Conservation (phyloP, 2,888 invertebrate genomes). For the Apamea crenata region DNA sequence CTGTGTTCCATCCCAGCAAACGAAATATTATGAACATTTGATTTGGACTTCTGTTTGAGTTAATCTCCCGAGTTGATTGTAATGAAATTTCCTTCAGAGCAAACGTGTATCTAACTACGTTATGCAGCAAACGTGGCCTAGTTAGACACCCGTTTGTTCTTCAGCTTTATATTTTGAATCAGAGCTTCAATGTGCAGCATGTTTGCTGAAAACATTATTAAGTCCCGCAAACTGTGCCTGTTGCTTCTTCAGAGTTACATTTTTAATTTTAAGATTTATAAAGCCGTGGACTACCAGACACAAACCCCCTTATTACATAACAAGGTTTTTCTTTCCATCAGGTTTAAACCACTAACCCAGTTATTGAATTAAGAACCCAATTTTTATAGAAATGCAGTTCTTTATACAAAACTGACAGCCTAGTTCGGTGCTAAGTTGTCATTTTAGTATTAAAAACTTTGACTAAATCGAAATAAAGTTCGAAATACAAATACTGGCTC, state of each 20-base stretch:
- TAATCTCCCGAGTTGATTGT: slow-evolving; percentile 65
- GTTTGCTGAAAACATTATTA: slow-evolving; percentile 27
- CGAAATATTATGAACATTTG: slow-evolving; percentile 57
- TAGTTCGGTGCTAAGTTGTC: no score
- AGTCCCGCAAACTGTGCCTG: slow-evolving; percentile 9
- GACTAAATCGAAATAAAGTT: no score
- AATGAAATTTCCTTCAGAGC: slow-evolving; percentile 64
- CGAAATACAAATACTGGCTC: no score
- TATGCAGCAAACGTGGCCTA: slow-evolving; percentile 63
- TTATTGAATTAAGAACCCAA: no score
- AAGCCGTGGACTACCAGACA: background rate
- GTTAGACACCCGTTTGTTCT: slow-evolving; percentile 56
- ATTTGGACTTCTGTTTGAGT: slow-evolving; percentile 65
- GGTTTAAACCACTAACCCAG: no score
- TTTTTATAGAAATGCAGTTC: no score
- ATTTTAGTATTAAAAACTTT: no score
- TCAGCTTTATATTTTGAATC: slow-evolving; percentile 50
- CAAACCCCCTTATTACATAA: no score
- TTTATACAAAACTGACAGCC: no score
- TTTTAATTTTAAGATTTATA: background rate
- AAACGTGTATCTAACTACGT: slow-evolving; percentile 68
- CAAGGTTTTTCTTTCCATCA: no score
- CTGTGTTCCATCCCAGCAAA: slow-evolving; percentile 19
- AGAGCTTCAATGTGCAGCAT: slow-evolving; percentile 30
- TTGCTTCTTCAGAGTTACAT: slow-evolving; percentile 2